Base-by-base conservation (phyloP, 2,113 vertebrate genomes). In the Ammodytes marinus region DNA sequence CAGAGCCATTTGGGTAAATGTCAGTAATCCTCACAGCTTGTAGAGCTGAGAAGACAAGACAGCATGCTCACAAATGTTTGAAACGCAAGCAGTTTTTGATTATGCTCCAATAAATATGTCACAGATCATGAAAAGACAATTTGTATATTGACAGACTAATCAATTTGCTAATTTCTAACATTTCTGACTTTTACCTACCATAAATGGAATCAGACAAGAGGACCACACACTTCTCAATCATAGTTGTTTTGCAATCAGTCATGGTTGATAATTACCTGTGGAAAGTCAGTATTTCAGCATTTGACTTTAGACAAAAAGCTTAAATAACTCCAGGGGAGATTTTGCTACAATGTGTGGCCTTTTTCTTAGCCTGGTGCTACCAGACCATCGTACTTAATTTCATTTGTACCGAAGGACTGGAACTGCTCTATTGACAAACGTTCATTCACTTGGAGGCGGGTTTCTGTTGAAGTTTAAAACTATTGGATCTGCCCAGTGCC, bases 241-340 rank as follows among this genome's bases (percentile, higher is more conserved):
- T 14, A 37, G 54, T 53, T 73, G 55, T 40, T 57, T 61, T 50
- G 11, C 1, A 68, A 55, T 80, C 64, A 82, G 53, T 86, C 69
- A 53, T 9, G 17, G 17, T 35, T 64, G 0, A 54, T 4, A 37
- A 49, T 59, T 43, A 39, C 8, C 6, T 9, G 17, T 52, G 43
- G 19, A 50, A 61, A 57, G 4, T 49, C 0, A 1, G 13, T 1
- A 66, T 59, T 71, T 65, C 8, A 17, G 7, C 15, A 9, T 46
- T 14, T 6, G 13, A 9, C 4, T 47, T 19, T 15, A 6, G 1
- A 63, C 27, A n/a, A 53, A 2, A 35, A 10, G 27, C 4, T 13
- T 35, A 6, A 37, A 40, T 42, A 58, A 37, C 2, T 52, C 12
- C 0, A 10, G 14, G 43, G 19, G 39, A 27, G 54, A 47, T 1